These are phyloP conservation scores for Bufotes viridis DNA, from an alignment of 2,797 vertebrate species.

Conservation along the genomic window DNA sequence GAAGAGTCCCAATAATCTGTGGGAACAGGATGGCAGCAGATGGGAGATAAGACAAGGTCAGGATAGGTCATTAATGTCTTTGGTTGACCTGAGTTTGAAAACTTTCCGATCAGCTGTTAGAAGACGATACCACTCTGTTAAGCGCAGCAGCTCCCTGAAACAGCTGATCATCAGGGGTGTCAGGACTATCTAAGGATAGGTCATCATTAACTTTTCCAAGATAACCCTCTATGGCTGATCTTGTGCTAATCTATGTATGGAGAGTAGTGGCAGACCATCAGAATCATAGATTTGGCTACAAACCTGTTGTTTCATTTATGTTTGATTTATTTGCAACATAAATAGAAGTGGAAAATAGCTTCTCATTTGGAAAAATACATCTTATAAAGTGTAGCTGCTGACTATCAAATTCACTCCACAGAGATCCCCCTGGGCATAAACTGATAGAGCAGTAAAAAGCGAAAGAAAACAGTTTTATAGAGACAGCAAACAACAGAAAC, in stretches of 20 bases:
- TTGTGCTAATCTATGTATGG: slow-evolving; percentile 1
- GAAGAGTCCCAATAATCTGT: neutral
- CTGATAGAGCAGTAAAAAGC: slow-evolving; percentile 45
- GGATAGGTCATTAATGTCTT: too few relatives aligned
- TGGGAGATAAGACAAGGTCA: slow-evolving; percentile 5
- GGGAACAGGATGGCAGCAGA: slow-evolving; percentile 23
- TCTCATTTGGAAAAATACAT: slow-evolving; percentile 38
- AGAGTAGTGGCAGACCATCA: neutral
- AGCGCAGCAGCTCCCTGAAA: too few relatives aligned
- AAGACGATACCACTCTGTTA: too few relatives aligned
- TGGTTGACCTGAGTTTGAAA: too few relatives aligned
- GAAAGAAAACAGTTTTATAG: slow-evolving; percentile 9
- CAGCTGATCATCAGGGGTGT: too few relatives aligned
- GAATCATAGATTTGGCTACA: slow-evolving; percentile 12
- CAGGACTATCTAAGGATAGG: too few relatives aligned
- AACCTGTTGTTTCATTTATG: slow-evolving; percentile 45
- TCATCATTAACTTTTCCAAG: too few relatives aligned
- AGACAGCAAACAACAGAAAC: slow-evolving; percentile 20
- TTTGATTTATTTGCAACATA: slow-evolving; percentile 47
- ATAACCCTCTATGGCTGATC: neutral
- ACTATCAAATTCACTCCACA: slow-evolving; percentile 46
- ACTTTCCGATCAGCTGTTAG: too few relatives aligned
- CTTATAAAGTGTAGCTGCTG: slow-evolving; percentile 43
- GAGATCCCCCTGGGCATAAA: slow-evolving; percentile 43
- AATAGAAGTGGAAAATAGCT: slow-evolving; percentile 47